Conservation (phyloP, 1,140 invertebrate genomes). For the Uloborus diversus region DNA sequence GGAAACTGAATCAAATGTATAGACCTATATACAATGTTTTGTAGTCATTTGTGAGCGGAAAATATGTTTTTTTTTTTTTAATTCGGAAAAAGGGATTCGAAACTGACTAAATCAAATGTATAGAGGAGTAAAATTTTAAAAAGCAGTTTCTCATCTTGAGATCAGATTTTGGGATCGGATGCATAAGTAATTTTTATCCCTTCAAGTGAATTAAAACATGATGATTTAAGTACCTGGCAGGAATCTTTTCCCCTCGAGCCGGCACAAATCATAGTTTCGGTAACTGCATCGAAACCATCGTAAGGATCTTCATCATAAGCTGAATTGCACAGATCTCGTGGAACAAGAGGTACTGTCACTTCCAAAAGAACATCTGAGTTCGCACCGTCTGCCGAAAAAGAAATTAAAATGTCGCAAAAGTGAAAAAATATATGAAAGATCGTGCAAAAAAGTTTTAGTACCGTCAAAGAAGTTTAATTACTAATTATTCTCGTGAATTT, state of each 20-base stretch:
- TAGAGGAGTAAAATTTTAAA: too few species aligned
- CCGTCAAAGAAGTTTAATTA: background rate
- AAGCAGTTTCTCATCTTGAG: too few species aligned
- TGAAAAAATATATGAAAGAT: background rate
- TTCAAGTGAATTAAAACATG: background rate
- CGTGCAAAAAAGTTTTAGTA: background rate
- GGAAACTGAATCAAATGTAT: too few species aligned
- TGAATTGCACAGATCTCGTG: conserved; percentile 71
- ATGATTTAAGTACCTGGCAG: conserved; percentile 68
- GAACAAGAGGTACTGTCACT: conserved; percentile 89
- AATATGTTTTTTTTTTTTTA: too few species aligned
- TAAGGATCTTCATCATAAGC: conserved; percentile 39
- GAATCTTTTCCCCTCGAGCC: conserved; percentile 80
- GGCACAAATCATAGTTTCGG: conserved; percentile 76
- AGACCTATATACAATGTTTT: too few species aligned
- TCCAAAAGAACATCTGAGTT: conserved; percentile 73
- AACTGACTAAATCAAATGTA: too few species aligned
- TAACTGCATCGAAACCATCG: conserved; percentile 67
- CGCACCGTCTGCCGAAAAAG: conserved; percentile 29
- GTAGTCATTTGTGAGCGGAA: too few species aligned
- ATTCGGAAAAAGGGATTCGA: too few species aligned
- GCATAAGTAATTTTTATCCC: too few species aligned
- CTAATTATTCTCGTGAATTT: background rate
- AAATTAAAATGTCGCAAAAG: background rate
- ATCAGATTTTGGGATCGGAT: too few species aligned